phyloP scores from a whole-genome alignment of 2,797 vertebrate genomes.

The Florisuga fusca region DNA sequence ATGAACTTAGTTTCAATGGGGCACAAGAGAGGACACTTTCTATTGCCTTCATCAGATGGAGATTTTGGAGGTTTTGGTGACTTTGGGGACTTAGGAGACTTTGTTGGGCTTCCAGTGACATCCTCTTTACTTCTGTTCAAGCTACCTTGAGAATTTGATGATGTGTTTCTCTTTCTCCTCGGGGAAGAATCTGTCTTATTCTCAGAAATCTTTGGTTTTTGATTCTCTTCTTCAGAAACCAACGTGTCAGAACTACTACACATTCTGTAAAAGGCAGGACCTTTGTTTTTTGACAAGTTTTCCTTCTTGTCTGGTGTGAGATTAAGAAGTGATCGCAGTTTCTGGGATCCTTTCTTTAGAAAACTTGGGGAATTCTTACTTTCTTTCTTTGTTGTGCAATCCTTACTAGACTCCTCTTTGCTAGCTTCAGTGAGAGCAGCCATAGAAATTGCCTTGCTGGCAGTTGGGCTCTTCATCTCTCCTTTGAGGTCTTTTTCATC shows the following conservation, averaged over 20 bases:
- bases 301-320: slow-evolving; percentile 89
- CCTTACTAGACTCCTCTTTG: slow-evolving; percentile 77
- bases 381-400: slow-evolving; percentile 71
- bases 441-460: slow-evolving; percentile 85
- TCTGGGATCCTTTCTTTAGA: slow-evolving; percentile 87
- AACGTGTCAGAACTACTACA: slow-evolving; percentile 88
- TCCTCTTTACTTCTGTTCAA: slow-evolving; percentile 80
- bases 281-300: slow-evolving; percentile 76
- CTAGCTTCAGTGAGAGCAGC: slow-evolving; percentile 78
- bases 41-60: slow-evolving; percentile 67
- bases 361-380: slow-evolving; percentile 82
- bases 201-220: slow-evolving; percentile 71
- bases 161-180: slow-evolving; percentile 74
- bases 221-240: slow-evolving; percentile 82
- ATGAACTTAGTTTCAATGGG: slow-evolving; percentile 69
- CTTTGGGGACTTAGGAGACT: slow-evolving; percentile 53
- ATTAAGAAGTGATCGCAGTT: slow-evolving; percentile 89
- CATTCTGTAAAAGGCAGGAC: slow-evolving; percentile 81
- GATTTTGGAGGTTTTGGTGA: slow-evolving; percentile 56
- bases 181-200: slow-evolving; percentile 66
- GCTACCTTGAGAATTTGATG: slow-evolving; percentile 79
- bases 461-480: slow-evolving; percentile 72
- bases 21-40: slow-evolving; percentile 55
- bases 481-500: slow-evolving; percentile 81
- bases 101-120: slow-evolving; percentile 41